phyloP scores from a whole-genome alignment of 2,888 invertebrate species.

The Xanthia togata region DNA sequence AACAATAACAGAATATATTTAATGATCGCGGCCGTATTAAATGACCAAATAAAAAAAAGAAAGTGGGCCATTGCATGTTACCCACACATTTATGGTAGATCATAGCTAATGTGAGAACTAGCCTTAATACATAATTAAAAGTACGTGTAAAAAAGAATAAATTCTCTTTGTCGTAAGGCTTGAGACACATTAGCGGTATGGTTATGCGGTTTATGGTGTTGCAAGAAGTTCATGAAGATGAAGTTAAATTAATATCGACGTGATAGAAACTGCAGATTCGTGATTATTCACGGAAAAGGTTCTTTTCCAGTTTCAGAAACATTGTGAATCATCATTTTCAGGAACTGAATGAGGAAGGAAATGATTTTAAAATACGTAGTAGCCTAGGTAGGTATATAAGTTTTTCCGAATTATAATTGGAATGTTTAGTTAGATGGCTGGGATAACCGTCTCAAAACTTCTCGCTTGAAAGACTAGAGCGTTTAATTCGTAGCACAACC shows the following conservation, averaged over 20 bases:
- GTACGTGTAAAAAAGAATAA: slow-evolving; percentile 49
- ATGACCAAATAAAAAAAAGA: slow-evolving; percentile 72
- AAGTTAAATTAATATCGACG: not conserved
- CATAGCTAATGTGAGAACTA: slow-evolving; percentile 74
- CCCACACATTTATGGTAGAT: slow-evolving; percentile 67
- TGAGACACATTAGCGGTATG: slow-evolving; percentile 36
- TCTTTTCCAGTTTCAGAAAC: not conserved
- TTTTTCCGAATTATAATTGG: not conserved
- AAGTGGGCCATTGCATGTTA: slow-evolving; percentile 77
- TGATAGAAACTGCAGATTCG: not conserved
- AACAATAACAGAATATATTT: slow-evolving; percentile 51
- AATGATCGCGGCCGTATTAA: slow-evolving; percentile 44
- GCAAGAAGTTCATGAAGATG: slow-evolving; percentile 29
- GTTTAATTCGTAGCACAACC: no score
- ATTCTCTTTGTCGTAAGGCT: slow-evolving; percentile 48
- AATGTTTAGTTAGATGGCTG: not conserved
- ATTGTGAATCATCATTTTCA: slow-evolving; percentile 11
- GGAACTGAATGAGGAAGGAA: slow-evolving; percentile 3
- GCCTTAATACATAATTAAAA: slow-evolving; percentile 70
- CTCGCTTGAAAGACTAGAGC: slow-evolving; percentile 3
- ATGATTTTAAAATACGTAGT: not conserved
- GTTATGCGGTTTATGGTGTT: slow-evolving; percentile 38
- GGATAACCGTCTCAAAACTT: not conserved
- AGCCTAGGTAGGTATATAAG: not conserved
- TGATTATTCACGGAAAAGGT: not conserved